Conservation (phyloP, 2,797 vertebrate genomes). For the Typhlichthys eigenmanni region DNA sequence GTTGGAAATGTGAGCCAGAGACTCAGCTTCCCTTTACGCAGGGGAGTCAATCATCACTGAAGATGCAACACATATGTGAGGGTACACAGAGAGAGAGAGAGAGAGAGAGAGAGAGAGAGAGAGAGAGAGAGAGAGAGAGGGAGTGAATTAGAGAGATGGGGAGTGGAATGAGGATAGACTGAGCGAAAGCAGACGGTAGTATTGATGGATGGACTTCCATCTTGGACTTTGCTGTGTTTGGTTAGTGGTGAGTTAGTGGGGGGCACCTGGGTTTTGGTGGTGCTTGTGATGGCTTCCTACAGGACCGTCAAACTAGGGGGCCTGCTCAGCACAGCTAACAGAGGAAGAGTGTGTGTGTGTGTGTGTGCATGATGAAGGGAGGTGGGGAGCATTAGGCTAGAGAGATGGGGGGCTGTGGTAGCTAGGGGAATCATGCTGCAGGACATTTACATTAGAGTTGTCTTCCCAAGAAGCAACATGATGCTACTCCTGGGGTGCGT, state of each 20-base stretch:
- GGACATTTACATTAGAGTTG: constrained; percentile 23
- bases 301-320: constrained; percentile 45
- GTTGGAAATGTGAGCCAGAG: constrained; percentile 72
- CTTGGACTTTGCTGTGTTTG: constrained; percentile 38
- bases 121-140: constrained; percentile 1
- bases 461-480: constrained; percentile 42
- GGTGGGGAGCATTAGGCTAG: background rate
- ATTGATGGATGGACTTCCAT: constrained; percentile 1
- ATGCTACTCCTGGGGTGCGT: constrained; percentile 11
- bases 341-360: constrained; percentile 20
- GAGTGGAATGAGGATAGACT: constrained; percentile 4
- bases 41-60: constrained; percentile 75
- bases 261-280: constrained; percentile 57
- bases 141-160: background rate
- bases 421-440: background rate
- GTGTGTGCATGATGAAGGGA: background rate
- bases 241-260: constrained; percentile 39
- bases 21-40: constrained; percentile 70
- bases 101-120: constrained; percentile 8
- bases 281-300: constrained; percentile 57
- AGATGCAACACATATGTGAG: constrained; percentile 54
- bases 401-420: constrained; percentile 18
- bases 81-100: background rate
- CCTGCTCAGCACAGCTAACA: constrained; percentile 30
- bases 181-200: constrained; percentile 6